These are phyloP conservation scores for Actinostola sp. DNA, from an alignment of 92 coral and sea anemone genomes.

Conservation along the genomic window DNA sequence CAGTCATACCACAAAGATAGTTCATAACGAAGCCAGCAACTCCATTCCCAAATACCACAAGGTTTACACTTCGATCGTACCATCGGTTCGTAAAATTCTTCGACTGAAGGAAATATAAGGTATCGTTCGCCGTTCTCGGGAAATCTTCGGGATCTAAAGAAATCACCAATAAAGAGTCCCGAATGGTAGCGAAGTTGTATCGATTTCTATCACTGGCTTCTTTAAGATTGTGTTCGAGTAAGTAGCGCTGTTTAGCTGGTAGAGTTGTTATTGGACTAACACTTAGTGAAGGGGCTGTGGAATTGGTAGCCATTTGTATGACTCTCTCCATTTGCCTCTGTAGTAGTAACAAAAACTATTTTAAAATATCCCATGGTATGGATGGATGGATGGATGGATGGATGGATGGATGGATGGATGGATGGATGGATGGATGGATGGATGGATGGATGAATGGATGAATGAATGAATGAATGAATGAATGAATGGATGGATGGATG, in stretches of 20 bases:
- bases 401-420: not conserved
- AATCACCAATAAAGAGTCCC: constrained; percentile 54
- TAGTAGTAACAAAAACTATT: not conserved
- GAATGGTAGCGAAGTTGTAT: constrained; percentile 37
- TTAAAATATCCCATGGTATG: no score
- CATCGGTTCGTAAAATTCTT: constrained; percentile 54
- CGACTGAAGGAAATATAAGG: constrained; percentile 50
- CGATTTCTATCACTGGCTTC: constrained; percentile 35
- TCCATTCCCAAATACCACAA: constrained; percentile 59
- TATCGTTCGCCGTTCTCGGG: constrained; percentile 46
- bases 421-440: not conserved
- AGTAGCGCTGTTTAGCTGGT: constrained; percentile 35
- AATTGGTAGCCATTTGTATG: constrained; percentile 8
- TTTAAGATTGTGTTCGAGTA: constrained; percentile 43
- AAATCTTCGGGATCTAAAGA: constrained; percentile 51
- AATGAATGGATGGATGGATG: not conserved
- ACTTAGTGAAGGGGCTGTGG: not conserved
- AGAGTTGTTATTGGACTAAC: constrained; percentile 42
- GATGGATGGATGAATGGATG: not conserved
- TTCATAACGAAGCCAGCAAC: constrained; percentile 67
- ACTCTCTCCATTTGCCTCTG: constrained; percentile 57
- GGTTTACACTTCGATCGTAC: constrained; percentile 56
- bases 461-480: not conserved
- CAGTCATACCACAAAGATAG: constrained; percentile 59
- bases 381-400: not conserved